Evolutionary conservation across 1,140 invertebrate species (phyloP).

Genomic region (Platyscapa corneri): DNA sequence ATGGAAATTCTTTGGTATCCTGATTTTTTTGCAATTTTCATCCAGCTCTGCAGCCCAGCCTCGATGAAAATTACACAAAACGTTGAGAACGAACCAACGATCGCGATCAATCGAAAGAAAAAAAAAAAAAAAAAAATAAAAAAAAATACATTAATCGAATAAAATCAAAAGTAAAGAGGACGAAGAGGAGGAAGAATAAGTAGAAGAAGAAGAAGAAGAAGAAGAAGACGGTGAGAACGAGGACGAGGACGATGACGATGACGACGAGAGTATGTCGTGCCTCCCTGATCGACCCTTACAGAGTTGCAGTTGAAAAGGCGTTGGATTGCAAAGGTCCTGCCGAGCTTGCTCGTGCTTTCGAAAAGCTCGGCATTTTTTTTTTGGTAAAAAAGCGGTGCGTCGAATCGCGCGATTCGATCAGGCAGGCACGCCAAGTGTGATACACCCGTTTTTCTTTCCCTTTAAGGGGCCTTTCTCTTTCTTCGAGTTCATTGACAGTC

Average conservation of each 20-base stretch:
- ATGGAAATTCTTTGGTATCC: neutral
- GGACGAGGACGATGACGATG: neutral
- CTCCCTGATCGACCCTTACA: conserved; percentile 25
- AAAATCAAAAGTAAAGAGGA: too few species aligned
- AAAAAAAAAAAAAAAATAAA: too few species aligned
- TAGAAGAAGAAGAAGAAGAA: too few species aligned
- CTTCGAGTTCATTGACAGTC: conserved; percentile 54
- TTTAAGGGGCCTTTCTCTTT: conserved; percentile 37
- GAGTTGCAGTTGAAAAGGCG: neutral
- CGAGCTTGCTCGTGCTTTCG: neutral
- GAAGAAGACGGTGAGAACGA: neutral
- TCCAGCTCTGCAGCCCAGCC: neutral
- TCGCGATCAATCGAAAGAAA: too few species aligned
- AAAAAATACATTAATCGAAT: too few species aligned
- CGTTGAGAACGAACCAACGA: neutral
- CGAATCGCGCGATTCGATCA: conserved; percentile 24
- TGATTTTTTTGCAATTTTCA: conserved; percentile 29
- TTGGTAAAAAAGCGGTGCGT: neutral
- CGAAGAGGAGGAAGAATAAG: too few species aligned
- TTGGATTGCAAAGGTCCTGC: neutral
- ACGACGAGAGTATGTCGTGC: neutral
- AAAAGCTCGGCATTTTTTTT: conserved; percentile 20
- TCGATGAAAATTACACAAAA: conserved; percentile 35
- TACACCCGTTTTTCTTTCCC: conserved; percentile 22
- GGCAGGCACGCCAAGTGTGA: conserved; percentile 10